A percentile compares a stretch with the other conserved stretches of the same genome.
Conservation (phyloP, 2,113 vertebrate species). For the Ciconia stormi region DNA sequence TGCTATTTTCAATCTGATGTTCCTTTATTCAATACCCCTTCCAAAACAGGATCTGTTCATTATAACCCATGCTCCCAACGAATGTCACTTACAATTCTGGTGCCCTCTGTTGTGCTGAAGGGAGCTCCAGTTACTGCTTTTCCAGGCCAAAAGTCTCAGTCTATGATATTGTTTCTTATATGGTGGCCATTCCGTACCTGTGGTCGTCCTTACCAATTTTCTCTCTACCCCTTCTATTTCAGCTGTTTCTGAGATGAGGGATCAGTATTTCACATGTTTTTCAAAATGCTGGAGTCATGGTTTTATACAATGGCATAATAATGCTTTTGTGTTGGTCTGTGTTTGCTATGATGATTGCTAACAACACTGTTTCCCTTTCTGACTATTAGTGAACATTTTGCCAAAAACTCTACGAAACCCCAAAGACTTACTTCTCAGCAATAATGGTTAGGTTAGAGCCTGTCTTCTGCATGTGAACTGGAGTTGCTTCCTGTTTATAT, state of each 20-base stretch:
- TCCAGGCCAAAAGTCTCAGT: neutral
- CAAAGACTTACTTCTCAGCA: neutral
- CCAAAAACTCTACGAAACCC: neutral
- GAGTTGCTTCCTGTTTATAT: neutral
- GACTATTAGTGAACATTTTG: neutral
- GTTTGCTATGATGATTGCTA: neutral
- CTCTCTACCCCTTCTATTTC: neutral
- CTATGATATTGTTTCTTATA: neutral
- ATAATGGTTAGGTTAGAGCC: neutral
- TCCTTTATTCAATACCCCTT: neutral
- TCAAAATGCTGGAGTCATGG: neutral
- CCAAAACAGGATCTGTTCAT: neutral
- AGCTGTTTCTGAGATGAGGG: neutral
- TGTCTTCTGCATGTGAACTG: neutral
- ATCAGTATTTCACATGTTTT: neutral
- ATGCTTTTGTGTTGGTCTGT: neutral
- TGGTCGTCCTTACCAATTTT: neutral
- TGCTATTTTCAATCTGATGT: neutral
- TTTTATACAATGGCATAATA: neutral
- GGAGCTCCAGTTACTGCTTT: neutral
- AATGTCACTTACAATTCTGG: fast-evolving
- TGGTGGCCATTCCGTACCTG: neutral
- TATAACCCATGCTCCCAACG: neutral
- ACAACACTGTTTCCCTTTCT: neutral
- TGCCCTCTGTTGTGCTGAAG: neutral